Conservation (phyloP, 2,797 vertebrate species). For the Scleropages formosus region DNA sequence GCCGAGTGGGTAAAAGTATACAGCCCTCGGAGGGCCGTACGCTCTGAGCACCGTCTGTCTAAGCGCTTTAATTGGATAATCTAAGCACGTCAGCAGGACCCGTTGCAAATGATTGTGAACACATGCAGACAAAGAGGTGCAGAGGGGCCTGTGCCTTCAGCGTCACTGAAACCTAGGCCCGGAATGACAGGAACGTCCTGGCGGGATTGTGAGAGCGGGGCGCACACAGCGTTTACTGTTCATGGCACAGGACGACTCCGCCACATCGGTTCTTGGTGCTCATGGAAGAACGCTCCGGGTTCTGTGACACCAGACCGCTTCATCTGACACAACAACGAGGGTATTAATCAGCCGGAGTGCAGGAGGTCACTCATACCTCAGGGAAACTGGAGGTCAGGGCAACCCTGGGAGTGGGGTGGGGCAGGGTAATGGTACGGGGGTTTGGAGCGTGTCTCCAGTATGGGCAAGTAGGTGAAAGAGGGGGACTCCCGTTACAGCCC, state of each 20-base stretch:
- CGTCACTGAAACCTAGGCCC: constrained; percentile 1
- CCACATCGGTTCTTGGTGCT: not conserved
- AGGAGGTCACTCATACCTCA: constrained; percentile 17
- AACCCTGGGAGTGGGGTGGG: not conserved
- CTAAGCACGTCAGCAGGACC: constrained; percentile 58
- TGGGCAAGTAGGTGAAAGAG: constrained; percentile 51
- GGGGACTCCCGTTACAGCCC: constrained; percentile 64
- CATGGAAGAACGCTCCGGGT: not conserved
- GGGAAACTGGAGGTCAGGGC: not conserved
- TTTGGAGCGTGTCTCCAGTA: not conserved
- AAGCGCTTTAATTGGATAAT: constrained; percentile 72
- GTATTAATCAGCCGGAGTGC: constrained; percentile 5
- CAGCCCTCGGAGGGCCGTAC: constrained; percentile 16
- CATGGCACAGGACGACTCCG: not conserved
- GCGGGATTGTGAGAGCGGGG: not conserved
- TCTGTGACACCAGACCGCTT: not conserved
- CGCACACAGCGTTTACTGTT: constrained; percentile 1
- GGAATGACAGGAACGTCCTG: constrained; percentile 21
- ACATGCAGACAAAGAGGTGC: constrained; percentile 46
- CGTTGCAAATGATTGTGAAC: constrained; percentile 68
- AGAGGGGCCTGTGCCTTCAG: constrained; percentile 3
- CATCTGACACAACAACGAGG: not conserved
- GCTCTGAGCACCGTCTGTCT: constrained; percentile 55
- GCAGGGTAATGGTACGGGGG: not conserved
- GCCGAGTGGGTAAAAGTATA: constrained; percentile 62